These are phyloP conservation scores for Neelides sp. DNA, from an alignment of 1,140 invertebrate species.

Conservation along the genomic window DNA sequence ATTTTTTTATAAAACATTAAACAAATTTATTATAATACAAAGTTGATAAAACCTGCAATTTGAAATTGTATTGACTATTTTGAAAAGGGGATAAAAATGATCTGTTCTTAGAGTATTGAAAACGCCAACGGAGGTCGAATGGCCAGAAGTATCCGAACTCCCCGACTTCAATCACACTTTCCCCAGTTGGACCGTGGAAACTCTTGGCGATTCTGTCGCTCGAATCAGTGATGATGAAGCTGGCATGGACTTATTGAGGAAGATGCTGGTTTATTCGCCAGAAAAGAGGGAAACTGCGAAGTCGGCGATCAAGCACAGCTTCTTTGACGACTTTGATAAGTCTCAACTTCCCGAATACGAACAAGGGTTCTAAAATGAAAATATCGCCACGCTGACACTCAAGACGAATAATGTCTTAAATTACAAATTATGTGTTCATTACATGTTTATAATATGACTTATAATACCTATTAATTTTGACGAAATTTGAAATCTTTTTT, in stretches of 20 bases:
- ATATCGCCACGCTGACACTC: no score
- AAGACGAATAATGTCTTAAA: no score
- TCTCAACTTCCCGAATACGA: conserved; percentile 39
- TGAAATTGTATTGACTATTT: no score
- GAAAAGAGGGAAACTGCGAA: conserved; percentile 57
- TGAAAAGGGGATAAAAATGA: no score
- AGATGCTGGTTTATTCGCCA: conserved; percentile 70
- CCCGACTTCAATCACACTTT: conserved; percentile 81
- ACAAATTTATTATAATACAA: background rate
- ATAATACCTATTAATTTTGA: no score
- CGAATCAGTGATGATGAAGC: conserved; percentile 43
- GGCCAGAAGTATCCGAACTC: conserved; percentile 73
- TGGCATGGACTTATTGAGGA: conserved; percentile 60
- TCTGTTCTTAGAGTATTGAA: conserved; percentile 42
- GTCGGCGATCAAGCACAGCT: conserved; percentile 55
- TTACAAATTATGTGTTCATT: no score
- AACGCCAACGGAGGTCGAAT: conserved; percentile 74
- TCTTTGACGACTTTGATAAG: conserved; percentile 61
- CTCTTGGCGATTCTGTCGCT: conserved; percentile 49
- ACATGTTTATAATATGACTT: no score
- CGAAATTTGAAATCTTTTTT: no score
- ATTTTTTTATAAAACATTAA: conserved; percentile 26
- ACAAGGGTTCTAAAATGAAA: conserved; percentile 1
- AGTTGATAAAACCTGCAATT: background rate
- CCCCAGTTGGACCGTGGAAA: conserved; percentile 68